Evolutionary conservation across 2,888 invertebrate species (phyloP), one percentile per base, ranked within the genome.

Genomic region (Sarcophaga rosellei): DNA sequence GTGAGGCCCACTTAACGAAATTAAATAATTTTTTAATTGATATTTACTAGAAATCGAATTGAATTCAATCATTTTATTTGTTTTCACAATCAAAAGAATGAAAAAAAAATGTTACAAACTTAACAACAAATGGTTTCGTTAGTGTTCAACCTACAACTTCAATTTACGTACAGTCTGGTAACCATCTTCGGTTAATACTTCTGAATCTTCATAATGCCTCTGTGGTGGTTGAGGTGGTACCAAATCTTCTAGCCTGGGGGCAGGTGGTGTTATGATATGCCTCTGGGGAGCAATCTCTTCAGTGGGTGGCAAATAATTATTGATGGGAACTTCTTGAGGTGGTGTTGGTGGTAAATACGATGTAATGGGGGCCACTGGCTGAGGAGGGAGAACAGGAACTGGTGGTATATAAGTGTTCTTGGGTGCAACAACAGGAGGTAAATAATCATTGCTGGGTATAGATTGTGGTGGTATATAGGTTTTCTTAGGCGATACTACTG

Each of bases 81-180:
- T 4, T n/a, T 45, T 10, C 44, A n/a, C 15, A 66, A 53, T 53
- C 17, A 15, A 53, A 53, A 17, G 53, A 23, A 72, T 8, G n/a
- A 20, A 61, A 73, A 73, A 44, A 11, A 61, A 62, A 62, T 10
- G 23, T 66, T 80, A 73, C 45, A 65, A 80, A 80, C 73, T 68
- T 73, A 80, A 80, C 65, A 74, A 80, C 59, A 66, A n/a, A 21
- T 20, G 47, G 21, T 72, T 63, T 20, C 11, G 15, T 47, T 44
- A 45, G 21, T 20, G 44, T 44, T 15, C 15, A 15, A 35, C 68
- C 61, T 78, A 78, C 17, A 47, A 47, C 73, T 80, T 80, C 10
- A 66, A 25, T 80, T 73, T 80, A n/a, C 80, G 80, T 6, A 80
- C 68, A 45, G 80, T 74, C 59, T 68, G 73, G 66, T 80, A 80